These are phyloP conservation scores for Mustela nigripes DNA, from an alignment of 2,113 vertebrate species.

Conservation along the genomic window DNA sequence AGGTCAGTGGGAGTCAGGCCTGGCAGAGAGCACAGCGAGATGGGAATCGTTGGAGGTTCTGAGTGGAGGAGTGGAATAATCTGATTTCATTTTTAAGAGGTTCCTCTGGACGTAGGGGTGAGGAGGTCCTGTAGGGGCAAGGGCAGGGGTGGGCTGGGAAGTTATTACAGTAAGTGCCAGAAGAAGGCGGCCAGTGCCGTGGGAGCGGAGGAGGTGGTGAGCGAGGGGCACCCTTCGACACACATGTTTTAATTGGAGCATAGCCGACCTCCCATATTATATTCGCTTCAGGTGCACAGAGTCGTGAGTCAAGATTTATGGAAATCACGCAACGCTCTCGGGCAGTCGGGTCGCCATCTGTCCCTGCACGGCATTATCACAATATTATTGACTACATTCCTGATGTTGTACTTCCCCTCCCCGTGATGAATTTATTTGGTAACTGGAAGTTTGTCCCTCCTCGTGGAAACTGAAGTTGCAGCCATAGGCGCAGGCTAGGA, in stretches of 20 bases:
- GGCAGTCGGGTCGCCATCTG: neutral
- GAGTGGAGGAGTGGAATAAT: slow-evolving; percentile 15
- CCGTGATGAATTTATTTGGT: neutral
- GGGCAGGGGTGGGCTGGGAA: neutral
- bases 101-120: neutral
- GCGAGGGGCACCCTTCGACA: too few species aligned
- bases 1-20: neutral
- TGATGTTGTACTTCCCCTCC: neutral
- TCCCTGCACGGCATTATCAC: neutral
- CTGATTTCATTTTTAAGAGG: neutral
- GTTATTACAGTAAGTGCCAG: neutral
- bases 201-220: neutral
- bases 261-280: neutral
- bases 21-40: neutral
- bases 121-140: neutral
- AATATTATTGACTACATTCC: neutral
- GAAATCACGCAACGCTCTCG: neutral
- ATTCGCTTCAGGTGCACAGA: neutral
- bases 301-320: neutral
- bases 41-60: neutral
- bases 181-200: neutral
- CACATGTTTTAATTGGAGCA: neutral
- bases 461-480: neutral
- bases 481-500: neutral
- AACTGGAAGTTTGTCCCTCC: neutral